These are phyloP conservation scores for Rhizomys pruinosus DNA, from an alignment of 2,113 vertebrate species.

Conservation along the genomic window DNA sequence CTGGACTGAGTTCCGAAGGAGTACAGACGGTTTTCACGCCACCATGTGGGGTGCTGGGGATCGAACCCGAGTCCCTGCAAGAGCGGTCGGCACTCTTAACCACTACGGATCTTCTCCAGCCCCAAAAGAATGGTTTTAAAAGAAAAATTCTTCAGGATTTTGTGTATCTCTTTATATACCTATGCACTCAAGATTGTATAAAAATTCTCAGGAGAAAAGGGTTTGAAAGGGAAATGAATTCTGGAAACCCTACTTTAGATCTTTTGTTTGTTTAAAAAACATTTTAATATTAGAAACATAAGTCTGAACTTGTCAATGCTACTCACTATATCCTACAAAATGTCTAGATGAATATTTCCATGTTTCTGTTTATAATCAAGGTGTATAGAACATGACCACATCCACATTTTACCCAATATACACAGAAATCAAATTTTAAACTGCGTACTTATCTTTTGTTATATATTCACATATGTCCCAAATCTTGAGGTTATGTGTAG, in stretches of 20 bases:
- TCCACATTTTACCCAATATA: background rate
- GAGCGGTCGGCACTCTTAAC: too few species aligned
- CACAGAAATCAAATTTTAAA: background rate
- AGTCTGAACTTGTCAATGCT: background rate
- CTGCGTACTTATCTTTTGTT: background rate
- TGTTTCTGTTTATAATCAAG: conserved; percentile 10
- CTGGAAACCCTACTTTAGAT: background rate
- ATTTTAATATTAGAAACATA: conserved; percentile 29
- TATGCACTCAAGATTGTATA: background rate
- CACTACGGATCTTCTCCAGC: too few species aligned
- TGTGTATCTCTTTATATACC: background rate
- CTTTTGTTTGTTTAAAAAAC: background rate
- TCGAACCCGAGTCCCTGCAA: too few species aligned
- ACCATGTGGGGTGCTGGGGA: too few species aligned
- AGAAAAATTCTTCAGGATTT: background rate
- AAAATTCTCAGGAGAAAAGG: background rate
- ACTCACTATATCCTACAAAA: background rate
- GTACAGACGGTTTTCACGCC: too few species aligned
- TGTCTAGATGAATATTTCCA: background rate
- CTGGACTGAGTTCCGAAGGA: too few species aligned
- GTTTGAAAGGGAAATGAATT: background rate
- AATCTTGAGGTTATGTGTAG: too few species aligned
- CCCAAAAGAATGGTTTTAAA: too few species aligned
- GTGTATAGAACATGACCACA: background rate
- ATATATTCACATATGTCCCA: background rate